Evolutionary conservation across 1,140 invertebrate genomes (phyloP).

Genomic region (Brachystomella parvula): DNA sequence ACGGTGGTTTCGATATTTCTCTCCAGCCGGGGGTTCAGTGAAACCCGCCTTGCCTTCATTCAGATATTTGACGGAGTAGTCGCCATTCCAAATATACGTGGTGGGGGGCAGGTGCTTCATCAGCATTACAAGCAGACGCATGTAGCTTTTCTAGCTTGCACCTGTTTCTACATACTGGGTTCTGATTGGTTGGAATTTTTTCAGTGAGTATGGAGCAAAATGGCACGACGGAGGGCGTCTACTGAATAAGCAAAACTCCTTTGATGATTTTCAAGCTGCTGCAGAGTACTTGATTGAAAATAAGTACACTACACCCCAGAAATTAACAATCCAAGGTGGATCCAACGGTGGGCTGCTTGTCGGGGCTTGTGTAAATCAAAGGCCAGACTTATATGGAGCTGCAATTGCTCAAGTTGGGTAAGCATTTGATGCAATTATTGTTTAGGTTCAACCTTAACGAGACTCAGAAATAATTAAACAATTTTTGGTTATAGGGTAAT

Average conservation of each 20-base stretch:
- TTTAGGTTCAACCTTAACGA: no score
- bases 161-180: neutral
- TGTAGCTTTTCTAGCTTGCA: neutral
- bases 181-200: conserved; percentile 7
- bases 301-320: conserved; percentile 66
- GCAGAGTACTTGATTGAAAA: conserved; percentile 80
- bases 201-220: conserved; percentile 88
- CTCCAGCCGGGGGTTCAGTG: conserved; percentile 76
- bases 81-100: conserved; percentile 88
- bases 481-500: conserved; percentile 66
- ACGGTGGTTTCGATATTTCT: conserved; percentile 94
- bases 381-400: conserved; percentile 88
- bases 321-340: conserved; percentile 82
- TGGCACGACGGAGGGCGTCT: conserved; percentile 92
- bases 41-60: conserved; percentile 77
- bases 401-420: conserved; percentile 86
- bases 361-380: conserved; percentile 85
- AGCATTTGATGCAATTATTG: no score
- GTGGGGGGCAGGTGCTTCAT: conserved; percentile 73
- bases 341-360: conserved; percentile 95
- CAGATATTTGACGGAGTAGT: conserved; percentile 80
- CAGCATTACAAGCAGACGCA: neutral
- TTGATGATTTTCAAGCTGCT: conserved; percentile 91
- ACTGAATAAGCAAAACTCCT: conserved; percentile 93
- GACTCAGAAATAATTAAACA: conserved; percentile 10